Evolutionary conservation across 2,113 vertebrate species (phyloP).

Genomic region (Reinhardtius hippoglossoides): DNA sequence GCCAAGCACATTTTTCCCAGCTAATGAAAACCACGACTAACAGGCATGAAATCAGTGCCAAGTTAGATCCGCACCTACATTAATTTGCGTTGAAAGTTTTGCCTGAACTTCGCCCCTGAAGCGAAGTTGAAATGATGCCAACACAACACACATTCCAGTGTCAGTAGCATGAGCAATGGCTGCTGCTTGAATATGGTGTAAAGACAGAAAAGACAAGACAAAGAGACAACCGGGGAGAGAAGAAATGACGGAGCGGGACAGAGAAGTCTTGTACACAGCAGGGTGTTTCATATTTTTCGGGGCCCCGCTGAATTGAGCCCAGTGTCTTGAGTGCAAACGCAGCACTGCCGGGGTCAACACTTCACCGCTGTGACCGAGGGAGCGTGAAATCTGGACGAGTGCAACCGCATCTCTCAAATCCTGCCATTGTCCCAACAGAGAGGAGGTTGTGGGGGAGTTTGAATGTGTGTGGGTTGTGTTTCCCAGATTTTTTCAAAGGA

Average conservation of each 20-base stretch:
- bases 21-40: conserved; percentile 22
- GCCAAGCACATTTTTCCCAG: background rate
- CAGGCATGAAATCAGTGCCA: background rate
- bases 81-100: conserved; percentile 29
- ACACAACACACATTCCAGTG: conserved; percentile 45
- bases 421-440: conserved; percentile 63
- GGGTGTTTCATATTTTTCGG: conserved; percentile 38
- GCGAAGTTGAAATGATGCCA: conserved; percentile 16
- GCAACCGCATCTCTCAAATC: conserved; percentile 52
- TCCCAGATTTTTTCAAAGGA: conserved; percentile 2
- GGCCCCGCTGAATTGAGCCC: conserved; percentile 15
- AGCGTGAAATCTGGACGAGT: conserved; percentile 67
- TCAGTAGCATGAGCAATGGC: conserved; percentile 36
- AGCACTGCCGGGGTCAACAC: conserved; percentile 36
- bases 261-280: conserved; percentile 38
- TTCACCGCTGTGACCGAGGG: conserved; percentile 45
- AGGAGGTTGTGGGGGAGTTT: background rate
- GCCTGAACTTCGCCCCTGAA: conserved; percentile 3
- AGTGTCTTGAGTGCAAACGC: conserved; percentile 20
- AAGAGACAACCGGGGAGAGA: background rate
- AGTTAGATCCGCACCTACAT: conserved; percentile 13
- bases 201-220: conserved; percentile 4
- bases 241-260: conserved; percentile 3
- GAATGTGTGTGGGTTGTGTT: conserved; percentile 15
- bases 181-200: conserved; percentile 14